A percentile compares a stretch with the other conserved stretches of the same genome.
These are phyloP conservation scores for Aegithalos caudatus DNA, from an alignment of 2,113 vertebrate genomes.

Conservation along the genomic window DNA sequence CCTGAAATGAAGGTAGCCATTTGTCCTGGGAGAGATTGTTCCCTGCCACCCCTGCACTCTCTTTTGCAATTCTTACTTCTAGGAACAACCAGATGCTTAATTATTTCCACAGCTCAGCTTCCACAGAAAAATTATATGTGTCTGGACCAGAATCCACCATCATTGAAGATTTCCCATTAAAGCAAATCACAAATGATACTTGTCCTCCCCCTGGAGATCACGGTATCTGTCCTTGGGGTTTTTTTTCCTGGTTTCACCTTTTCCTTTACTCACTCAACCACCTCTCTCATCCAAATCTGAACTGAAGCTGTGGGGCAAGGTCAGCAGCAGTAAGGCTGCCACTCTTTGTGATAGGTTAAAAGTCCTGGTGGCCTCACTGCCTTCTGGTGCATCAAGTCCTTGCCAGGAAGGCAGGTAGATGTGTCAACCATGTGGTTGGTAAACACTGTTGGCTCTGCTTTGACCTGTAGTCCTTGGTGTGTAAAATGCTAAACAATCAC, in stretches of 20 bases:
- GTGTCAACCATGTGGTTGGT: rapidly evolving
- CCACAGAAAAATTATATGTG: background rate
- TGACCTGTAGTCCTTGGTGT: background rate
- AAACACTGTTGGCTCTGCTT: background rate
- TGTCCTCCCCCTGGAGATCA: background rate
- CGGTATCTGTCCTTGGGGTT: background rate
- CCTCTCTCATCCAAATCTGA: background rate
- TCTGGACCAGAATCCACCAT: background rate
- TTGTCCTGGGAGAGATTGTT: background rate
- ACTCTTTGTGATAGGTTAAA: background rate
- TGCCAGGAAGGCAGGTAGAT: background rate
- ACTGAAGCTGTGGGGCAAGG: background rate
- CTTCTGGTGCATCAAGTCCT: background rate
- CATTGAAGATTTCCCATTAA: background rate
- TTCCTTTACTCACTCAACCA: background rate
- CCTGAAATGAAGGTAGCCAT: background rate
- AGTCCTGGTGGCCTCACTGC: background rate
- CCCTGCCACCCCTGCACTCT: background rate
- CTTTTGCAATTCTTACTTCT: background rate
- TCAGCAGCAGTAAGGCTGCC: background rate
- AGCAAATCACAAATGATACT: background rate
- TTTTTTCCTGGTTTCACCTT: background rate
- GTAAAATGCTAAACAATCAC: background rate
- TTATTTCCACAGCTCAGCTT: background rate
- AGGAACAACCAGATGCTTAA: background rate